Conservation (phyloP, 1,140 invertebrate genomes). For the Drosophila pachea region DNA sequence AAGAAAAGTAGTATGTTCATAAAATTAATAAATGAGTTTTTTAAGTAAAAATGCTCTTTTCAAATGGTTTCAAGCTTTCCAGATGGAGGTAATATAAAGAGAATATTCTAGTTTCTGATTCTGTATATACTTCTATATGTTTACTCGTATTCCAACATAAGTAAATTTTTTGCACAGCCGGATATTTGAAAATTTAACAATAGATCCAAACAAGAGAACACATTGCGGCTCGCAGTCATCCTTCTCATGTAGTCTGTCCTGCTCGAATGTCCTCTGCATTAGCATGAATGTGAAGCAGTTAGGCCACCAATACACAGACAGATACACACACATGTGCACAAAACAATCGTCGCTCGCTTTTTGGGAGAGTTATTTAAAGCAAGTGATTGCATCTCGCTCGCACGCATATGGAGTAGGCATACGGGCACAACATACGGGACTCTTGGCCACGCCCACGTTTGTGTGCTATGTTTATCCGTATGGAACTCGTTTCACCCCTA, state of each 20-base stretch:
- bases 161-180: not conserved
- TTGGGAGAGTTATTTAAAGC: constrained; percentile 39
- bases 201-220: constrained; percentile 14
- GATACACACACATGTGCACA: not conserved
- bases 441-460: constrained; percentile 53
- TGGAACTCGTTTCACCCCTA: constrained; percentile 45
- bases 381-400: constrained; percentile 31
- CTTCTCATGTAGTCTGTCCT: constrained; percentile 16
- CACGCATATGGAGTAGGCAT: constrained; percentile 9
- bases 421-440: constrained; percentile 22
- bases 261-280: constrained; percentile 12
- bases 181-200: not conserved
- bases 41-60: no score
- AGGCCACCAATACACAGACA: constrained; percentile 22
- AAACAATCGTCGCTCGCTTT: constrained; percentile 52
- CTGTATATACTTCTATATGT: not conserved
- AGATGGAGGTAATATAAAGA: no score
- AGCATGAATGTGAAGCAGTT: constrained; percentile 31
- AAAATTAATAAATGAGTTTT: no score
- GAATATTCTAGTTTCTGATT: not conserved
- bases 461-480: constrained; percentile 31
- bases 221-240: not conserved
- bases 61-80: no score
- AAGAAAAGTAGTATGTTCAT: no score
- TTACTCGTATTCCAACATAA: no score